Evolutionary conservation across 2,113 vertebrate species (phyloP).

Genomic region (Podarcis raffonei): DNA sequence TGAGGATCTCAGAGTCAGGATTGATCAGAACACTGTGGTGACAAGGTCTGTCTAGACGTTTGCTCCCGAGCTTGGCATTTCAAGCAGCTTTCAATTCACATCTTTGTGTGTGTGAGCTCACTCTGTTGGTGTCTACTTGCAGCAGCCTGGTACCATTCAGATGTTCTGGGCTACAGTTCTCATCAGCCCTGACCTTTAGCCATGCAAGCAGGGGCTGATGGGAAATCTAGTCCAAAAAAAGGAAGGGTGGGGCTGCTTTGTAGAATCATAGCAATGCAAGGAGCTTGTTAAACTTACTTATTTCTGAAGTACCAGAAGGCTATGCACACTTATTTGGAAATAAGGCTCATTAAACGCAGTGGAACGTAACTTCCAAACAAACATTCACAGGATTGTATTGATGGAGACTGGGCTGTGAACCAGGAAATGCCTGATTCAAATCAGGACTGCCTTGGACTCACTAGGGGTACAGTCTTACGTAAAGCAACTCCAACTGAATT

Average conservation of each 20-base stretch:
- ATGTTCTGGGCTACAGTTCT: no score
- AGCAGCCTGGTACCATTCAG: no score
- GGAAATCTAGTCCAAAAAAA: no score
- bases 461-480: not conserved
- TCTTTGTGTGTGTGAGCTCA: not conserved
- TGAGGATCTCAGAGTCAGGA: slow-evolving; percentile 91
- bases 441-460: not conserved
- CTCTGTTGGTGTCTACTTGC: not conserved
- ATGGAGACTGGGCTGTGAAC: not conserved
- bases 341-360: not conserved
- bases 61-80: slow-evolving; percentile 9
- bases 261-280: not conserved
- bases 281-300: not conserved
- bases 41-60: slow-evolving; percentile 83
- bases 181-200: no score
- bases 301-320: not conserved
- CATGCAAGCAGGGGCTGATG: no score
- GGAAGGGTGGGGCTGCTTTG: not conserved
- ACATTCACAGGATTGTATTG: not conserved
- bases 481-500: not conserved
- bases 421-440: not conserved
- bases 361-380: not conserved
- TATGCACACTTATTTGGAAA: not conserved
- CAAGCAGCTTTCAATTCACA: not conserved
- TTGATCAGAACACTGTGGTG: slow-evolving; percentile 89